phyloP scores from a whole-genome alignment of 2,113 vertebrate genomes.

The Brienomyrus longianalis region DNA sequence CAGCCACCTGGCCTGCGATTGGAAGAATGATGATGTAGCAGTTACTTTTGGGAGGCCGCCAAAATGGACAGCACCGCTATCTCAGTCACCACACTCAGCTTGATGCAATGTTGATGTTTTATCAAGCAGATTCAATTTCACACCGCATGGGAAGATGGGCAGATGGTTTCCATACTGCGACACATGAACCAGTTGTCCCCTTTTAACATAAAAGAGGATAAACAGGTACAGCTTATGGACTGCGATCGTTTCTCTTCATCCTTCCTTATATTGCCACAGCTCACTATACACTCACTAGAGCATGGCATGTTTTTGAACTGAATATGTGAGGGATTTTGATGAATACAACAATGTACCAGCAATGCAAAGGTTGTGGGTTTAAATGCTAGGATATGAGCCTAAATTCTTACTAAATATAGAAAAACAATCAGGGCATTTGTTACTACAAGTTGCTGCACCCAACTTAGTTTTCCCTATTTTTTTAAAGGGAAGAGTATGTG shows the following conservation, averaged over 20 bases:
- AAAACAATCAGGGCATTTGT: not conserved
- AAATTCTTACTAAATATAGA: not conserved
- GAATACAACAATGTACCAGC: not conserved
- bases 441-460: not conserved
- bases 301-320: not conserved
- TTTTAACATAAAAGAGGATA: not conserved
- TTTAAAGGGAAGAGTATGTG: not conserved
- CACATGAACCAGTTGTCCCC: not conserved
- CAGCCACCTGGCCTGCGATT: not conserved
- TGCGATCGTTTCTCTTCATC: not conserved
- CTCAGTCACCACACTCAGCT: not conserved
- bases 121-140: conserved; percentile 22
- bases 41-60: conserved; percentile 3
- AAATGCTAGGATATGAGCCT: not conserved
- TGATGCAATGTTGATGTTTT: conserved; percentile 16
- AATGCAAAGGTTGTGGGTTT: not conserved
- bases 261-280: not conserved
- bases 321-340: not conserved
- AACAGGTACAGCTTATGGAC: not conserved
- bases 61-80: not conserved
- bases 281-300: not conserved
- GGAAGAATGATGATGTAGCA: not conserved
- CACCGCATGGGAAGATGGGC: conserved; percentile 25
- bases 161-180: conserved; percentile 29
- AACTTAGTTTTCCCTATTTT: not conserved